Base-by-base conservation (phyloP, 2,797 vertebrate genomes). In the Ctenopoma kingsleyae region DNA sequence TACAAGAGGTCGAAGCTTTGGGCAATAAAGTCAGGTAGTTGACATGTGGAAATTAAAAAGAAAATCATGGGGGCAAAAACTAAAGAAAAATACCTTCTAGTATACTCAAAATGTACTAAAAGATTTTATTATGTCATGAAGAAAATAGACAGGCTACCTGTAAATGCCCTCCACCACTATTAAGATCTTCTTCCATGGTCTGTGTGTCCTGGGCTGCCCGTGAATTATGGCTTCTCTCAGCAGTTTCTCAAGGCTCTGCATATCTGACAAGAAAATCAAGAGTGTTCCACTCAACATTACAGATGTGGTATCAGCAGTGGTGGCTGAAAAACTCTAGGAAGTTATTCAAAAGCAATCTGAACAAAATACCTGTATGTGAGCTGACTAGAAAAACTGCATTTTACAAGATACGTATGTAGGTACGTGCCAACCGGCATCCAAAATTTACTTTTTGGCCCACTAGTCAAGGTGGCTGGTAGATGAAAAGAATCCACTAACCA, bases 81-180 rank as follows among this genome's bases (percentile, higher is more conserved):
- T 30, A 7, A 30, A 7, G 27, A 30, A 30, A 7, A 30, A 30
- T 7, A 6, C 27, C 27, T 30, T 30, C 6, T 30, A 30, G 27
- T 30, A 30, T 30, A 30, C 27, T 30, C 16, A 16, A 16, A 17
- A 41, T 17, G 15, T 41, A 6, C 16, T 41, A 41, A 15, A 41
- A 16, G 13, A 5, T 41, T 17, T 16, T 16, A 17, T 41, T 0
- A 38, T 23, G 5, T 27, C 11, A 2, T 3, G 1, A 53, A 13
- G 16, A n/a, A 16, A 43, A 19, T 35, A 1, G 8, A 43, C 27
- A 7, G 15, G 23, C 7, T 94, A 98, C 97, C 97, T 99, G 93
- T 96, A 99, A 89, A 99, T 97, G 82, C 97, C 97, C 88, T 99
- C 97, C 13, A 99, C 97, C n/a, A 99, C 80, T 36, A 99, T 98